Conservation (phyloP, 1,140 invertebrate genomes). For the Eurosta solidaginis region DNA sequence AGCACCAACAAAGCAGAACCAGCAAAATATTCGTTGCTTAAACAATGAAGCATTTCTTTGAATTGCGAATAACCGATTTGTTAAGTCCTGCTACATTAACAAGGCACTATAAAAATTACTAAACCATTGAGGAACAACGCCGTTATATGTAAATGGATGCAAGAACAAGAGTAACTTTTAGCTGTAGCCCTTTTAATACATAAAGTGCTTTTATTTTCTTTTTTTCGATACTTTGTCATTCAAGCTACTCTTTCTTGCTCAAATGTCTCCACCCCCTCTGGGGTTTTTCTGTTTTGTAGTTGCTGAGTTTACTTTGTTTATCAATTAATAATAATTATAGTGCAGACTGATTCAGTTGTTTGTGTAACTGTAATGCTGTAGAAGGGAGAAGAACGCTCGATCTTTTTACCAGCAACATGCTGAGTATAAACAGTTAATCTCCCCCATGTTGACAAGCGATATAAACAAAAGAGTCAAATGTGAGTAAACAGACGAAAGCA, state of each 20-base stretch:
- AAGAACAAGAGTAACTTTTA: not conserved
- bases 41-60: not conserved
- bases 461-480: not conserved
- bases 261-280: not conserved
- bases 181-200: not conserved
- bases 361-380: not conserved
- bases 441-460: not conserved
- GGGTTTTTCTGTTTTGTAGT: not conserved
- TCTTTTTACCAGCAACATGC: not conserved
- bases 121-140: not conserved
- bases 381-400: not conserved
- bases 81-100: not conserved
- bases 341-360: not conserved
- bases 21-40: not conserved
- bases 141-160: not conserved
- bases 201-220: not conserved
- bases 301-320: not conserved
- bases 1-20: not conserved
- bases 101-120: not conserved
- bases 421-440: slow-evolving; percentile 4
- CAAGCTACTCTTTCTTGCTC: not conserved
- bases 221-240: not conserved
- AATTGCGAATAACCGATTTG: not conserved
- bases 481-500: not conserved
- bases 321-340: slow-evolving; percentile 6